Conservation (phyloP, 2,888 invertebrate species). For the Mesorhabditis sp. region DNA sequence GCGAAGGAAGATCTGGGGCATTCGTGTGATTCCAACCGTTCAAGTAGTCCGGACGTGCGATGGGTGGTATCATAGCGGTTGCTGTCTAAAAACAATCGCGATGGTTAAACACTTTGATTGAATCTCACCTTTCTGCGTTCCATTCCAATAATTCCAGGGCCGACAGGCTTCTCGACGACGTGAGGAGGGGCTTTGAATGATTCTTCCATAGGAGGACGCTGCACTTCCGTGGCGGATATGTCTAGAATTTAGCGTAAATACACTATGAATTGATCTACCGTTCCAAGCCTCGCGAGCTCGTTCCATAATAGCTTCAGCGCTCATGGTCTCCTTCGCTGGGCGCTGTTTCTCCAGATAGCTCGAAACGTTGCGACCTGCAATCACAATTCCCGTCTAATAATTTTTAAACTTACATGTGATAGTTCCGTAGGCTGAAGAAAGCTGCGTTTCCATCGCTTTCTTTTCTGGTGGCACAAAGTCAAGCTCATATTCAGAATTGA, state of each 20-base stretch:
- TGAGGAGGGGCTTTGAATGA: background rate
- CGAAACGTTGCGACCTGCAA: too few relatives aligned
- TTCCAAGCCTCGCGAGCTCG: background rate
- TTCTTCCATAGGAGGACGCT: too few relatives aligned
- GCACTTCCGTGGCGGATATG: too few relatives aligned
- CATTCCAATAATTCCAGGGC: slow-evolving; percentile 35
- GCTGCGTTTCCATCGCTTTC: background rate
- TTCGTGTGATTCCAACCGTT: slow-evolving; percentile 36
- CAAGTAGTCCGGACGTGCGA: background rate
- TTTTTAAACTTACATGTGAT: slow-evolving; percentile 10
- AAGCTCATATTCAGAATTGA: slow-evolving; percentile 16
- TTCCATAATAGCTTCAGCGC: too few relatives aligned
- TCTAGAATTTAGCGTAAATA: too few relatives aligned
- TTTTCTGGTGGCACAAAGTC: background rate
- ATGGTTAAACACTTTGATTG: background rate
- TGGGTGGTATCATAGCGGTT: background rate
- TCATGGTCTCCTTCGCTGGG: too few relatives aligned
- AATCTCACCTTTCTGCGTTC: slow-evolving; percentile 31
- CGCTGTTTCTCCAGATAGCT: too few relatives aligned
- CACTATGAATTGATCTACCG: too few relatives aligned
- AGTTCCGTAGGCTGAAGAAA: slow-evolving; percentile 11
- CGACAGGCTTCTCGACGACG: slow-evolving; percentile 6
- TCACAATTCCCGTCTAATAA: too few relatives aligned
- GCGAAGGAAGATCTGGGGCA: slow-evolving; percentile 35
- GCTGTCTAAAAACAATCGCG: background rate